Base-by-base conservation (phyloP, 2,888 invertebrate genomes). In the Dusona sp. region DNA sequence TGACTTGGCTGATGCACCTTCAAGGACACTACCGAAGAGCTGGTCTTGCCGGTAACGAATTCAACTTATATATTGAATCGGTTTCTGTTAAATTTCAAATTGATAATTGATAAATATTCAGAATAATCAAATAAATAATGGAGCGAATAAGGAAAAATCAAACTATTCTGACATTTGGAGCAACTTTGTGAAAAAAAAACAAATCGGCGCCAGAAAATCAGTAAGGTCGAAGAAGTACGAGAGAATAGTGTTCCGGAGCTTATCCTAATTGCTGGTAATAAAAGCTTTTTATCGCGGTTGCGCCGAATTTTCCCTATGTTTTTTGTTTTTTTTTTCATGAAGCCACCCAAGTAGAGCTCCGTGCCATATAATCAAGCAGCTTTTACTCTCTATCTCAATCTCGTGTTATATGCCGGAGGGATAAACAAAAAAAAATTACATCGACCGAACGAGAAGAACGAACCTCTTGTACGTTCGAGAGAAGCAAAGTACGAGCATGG, bases 1-100 rank as follows among this genome's bases (percentile, higher is more conserved):
- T 97, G 3, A 95, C 97, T 93, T 95, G 97, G 79, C 95, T 96
- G 70, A 96, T 96, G 67, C 95, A 97, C 93, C 95, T 97, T 77
- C 94, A 94, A 82, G 93, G 94, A 33, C 95, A 96, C 90, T 92
- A 94, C 70, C 92, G 94, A 72, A 95, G 96, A 1, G 95, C 96
- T 8, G 88, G 88, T 9, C n/a, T 87, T 8, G 79, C 80, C 13
- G 90, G 90, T 89, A 68, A 86, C 83, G 84, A 29, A 19, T 3
- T 48, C 16, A 19, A 25, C 0, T 2, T 7, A 68, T 22, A 22
- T n/a, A n/a, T n/a, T n/a, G n/a, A n/a, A n/a, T n/a, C n/a, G n/a
- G n/a, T n/a, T n/a, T n/a, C n/a, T n/a, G n/a, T n/a, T n/a, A n/a
- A n/a, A n/a, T n/a, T n/a, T n/a, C n/a, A n/a, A n/a, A n/a, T n/a